Percentiles rank a stretch among this genome's conserved stretches.
Evolutionary conservation across 2,888 invertebrate species (phyloP).

Genomic region (Folsomia manolachei): DNA sequence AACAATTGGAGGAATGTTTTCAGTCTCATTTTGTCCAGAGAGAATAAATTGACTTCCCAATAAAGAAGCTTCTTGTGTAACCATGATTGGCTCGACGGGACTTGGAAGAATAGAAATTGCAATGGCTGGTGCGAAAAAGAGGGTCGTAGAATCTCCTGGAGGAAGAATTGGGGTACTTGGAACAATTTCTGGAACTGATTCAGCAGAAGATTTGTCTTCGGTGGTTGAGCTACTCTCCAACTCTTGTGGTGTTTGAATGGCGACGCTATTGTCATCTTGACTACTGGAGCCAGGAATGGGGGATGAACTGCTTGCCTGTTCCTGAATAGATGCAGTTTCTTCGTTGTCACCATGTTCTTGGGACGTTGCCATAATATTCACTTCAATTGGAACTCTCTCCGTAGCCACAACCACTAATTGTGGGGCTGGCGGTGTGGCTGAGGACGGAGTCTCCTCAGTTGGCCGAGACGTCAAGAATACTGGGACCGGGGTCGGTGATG

Average conservation of each 20-base stretch:
- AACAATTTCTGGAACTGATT: neutral
- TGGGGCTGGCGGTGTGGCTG: neutral
- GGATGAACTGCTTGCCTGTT: neutral
- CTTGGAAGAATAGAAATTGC: slow-evolving; percentile 3
- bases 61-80: neutral
- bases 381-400: neutral
- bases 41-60: too few relatives aligned
- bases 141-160: neutral
- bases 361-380: slow-evolving; percentile 4
- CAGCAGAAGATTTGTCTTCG: neutral
- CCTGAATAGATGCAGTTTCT: neutral
- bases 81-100: neutral
- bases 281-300: neutral
- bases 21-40: neutral
- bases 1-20: neutral
- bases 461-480: neutral
- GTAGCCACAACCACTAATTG: neutral
- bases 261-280: neutral
- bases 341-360: neutral
- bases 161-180: neutral
- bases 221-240: neutral
- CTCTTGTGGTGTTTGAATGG: neutral
- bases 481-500: neutral
- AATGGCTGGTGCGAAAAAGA: neutral
- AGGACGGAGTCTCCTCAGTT: slow-evolving; percentile 2